Evolutionary conservation across 1,140 invertebrate species (phyloP), one percentile per base, ranked within the genome.

Genomic region (Cherax quadricarinatus): DNA sequence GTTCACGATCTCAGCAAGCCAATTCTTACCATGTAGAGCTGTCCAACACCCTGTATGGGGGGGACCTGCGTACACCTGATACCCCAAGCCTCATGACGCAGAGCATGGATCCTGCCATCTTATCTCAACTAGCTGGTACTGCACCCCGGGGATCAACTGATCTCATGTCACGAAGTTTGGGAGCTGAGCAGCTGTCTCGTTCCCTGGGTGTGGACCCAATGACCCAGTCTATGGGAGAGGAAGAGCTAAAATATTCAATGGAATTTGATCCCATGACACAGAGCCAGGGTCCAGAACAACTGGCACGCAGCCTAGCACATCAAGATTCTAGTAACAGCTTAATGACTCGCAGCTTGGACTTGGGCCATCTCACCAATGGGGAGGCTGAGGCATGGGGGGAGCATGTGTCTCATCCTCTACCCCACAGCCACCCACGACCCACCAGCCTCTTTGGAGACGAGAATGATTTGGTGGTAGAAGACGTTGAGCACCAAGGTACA

Each of bases 61-160:
- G 93, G 21, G 94, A 94, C n/a, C 86, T 93, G 57, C 92, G 91
- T 70, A 93, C 92, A 16, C 90, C 93, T 21, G 93, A 94, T 21
- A 93, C 94, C 30, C 92, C 94, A 48, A 92, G 95, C 14, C 93
- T 97, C 79, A 97, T 97, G 96, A 96, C 96, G 0, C 96, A 96
- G 94, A 97, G 96, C 94, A 95, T 97, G 78, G 97, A 97, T 94
- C 96, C 96, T 21, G 95, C 95, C 93, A 24, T 95, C 93, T 53
- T 95, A 70, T 88, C 93, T 41, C 91, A 92, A 80, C 49, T 80
- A 70, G 84, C 91, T 53, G 89, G 88, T 10, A 66, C 30, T 41
- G 18, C 73, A 7, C 66, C 53, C 14, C 86, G 57, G 70, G 70
- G 24, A 51, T 78, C 30, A 48, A 60, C 81, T 51, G 85, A 91